A percentile compares a stretch with the other conserved stretches of the same genome.
phyloP scores from a whole-genome alignment of 2,888 invertebrate genomes.

The Nomada fabriciana region DNA sequence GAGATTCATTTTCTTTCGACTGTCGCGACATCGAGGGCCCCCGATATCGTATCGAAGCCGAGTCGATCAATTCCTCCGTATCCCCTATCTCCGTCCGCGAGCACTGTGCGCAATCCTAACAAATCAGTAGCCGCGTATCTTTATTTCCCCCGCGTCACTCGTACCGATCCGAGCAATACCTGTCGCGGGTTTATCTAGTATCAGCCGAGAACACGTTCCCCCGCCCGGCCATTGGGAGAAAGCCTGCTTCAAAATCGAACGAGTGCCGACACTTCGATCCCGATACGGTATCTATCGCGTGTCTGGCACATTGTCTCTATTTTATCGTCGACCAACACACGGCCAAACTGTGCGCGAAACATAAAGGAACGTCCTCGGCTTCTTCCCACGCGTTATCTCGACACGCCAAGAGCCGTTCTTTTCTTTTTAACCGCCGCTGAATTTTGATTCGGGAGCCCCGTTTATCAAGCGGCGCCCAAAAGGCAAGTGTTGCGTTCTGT shows the following conservation, averaged over 20 bases:
- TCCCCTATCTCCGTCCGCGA: no score
- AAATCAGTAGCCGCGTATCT: no score
- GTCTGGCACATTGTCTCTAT: constrained; percentile 35
- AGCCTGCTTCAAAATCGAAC: constrained; percentile 29
- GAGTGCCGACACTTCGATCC: constrained; percentile 26
- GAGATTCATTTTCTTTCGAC: neutral
- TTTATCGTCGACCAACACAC: constrained; percentile 20
- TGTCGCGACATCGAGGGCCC: no score
- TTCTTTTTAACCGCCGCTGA: constrained; percentile 35
- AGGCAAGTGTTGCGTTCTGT: neutral
- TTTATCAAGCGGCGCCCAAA: constrained; percentile 28
- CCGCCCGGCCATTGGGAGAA: neutral
- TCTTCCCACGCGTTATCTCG: constrained; percentile 57
- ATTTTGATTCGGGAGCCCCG: constrained; percentile 29
- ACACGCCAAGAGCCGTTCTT: constrained; percentile 17
- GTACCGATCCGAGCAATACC: neutral
- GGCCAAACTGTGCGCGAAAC: constrained; percentile 28
- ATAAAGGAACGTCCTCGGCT: constrained; percentile 59
- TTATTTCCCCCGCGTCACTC: neutral
- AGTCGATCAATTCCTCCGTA: no score
- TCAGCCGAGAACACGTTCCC: neutral
- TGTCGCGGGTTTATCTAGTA: constrained; percentile 11
- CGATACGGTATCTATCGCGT: constrained; percentile 45
- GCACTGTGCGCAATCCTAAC: no score
- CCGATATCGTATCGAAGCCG: no score